phyloP scores from a whole-genome alignment of 1,140 invertebrate genomes.

The Lordiphosa stackelbergi region DNA sequence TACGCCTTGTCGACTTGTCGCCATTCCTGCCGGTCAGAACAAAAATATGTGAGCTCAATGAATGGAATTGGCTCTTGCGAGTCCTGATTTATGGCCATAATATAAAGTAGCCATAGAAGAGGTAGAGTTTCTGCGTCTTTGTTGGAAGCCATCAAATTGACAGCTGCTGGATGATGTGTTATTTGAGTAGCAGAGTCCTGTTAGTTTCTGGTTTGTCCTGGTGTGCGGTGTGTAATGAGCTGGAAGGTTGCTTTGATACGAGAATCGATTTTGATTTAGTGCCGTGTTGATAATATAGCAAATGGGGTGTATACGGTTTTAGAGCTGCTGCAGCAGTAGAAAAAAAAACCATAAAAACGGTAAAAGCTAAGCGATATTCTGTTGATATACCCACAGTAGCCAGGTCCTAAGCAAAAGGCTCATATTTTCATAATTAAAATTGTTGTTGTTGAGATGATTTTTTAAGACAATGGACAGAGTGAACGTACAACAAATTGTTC shows the following conservation, averaged over 20 bases:
- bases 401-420: no score
- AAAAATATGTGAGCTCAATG: conserved; percentile 23
- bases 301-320: no score
- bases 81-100: conserved; percentile 56
- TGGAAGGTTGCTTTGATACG: conserved; percentile 32
- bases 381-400: no score
- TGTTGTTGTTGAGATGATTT: no score
- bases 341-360: conserved; percentile 32
- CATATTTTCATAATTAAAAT: no score
- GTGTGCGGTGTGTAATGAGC: conserved; percentile 32
- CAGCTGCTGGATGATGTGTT: conserved; percentile 33
- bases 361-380: not conserved
- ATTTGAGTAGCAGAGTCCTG: conserved; percentile 11
- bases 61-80: conserved; percentile 11
- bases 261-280: no score
- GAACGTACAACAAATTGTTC: no score
- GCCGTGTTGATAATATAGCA: no score
- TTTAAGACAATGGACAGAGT: no score
- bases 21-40: conserved; percentile 21
- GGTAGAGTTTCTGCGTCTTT: conserved; percentile 9
- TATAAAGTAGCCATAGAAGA: conserved; percentile 3
- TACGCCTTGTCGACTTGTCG: conserved; percentile 60
- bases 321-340: conserved; percentile 12
- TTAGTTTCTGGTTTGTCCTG: conserved; percentile 12
- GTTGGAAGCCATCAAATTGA: conserved; percentile 29